Percentiles rank a stretch among this genome's conserved stretches.
phyloP scores from a whole-genome alignment of 2,888 invertebrate genomes.

The Griposia aprilina region DNA sequence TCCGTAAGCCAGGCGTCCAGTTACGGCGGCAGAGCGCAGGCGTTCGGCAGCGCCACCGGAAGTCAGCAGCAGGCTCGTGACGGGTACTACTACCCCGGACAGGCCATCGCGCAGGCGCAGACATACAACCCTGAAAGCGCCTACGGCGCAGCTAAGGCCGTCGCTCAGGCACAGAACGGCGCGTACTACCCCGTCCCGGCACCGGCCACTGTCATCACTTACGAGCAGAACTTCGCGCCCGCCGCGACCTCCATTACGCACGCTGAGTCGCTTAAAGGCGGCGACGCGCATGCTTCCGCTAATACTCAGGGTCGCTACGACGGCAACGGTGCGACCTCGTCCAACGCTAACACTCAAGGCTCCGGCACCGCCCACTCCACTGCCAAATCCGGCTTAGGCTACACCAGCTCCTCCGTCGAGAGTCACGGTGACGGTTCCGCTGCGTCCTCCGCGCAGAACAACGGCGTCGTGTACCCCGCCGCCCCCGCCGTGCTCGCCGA shows the following conservation, averaged over 20 bases:
- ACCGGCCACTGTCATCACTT: constrained; percentile 81
- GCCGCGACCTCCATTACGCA: constrained; percentile 74
- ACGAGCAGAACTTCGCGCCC: constrained; percentile 80
- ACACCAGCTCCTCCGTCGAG: constrained; percentile 76
- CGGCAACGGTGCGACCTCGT: constrained; percentile 75
- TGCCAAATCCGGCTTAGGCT: constrained; percentile 76
- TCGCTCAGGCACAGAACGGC: constrained; percentile 65
- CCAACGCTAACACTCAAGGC: constrained; percentile 79
- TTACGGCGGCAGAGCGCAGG: constrained; percentile 72
- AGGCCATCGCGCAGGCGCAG: constrained; percentile 73
- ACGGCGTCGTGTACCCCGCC: constrained; percentile 69
- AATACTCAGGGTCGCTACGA: constrained; percentile 74
- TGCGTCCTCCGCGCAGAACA: constrained; percentile 75
- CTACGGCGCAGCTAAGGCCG: constrained; percentile 66
- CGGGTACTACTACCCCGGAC: constrained; percentile 75
- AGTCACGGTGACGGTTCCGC: constrained; percentile 79
- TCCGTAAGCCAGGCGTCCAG: constrained; percentile 79
- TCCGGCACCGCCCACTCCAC: constrained; percentile 80
- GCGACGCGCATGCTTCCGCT: constrained; percentile 79
- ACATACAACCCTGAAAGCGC: constrained; percentile 51
- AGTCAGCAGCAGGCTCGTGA: constrained; percentile 71
- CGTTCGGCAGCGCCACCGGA: constrained; percentile 57
- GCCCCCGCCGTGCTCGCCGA: constrained; percentile 46
- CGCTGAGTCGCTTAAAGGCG: constrained; percentile 76
- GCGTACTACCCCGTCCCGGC: constrained; percentile 80